A percentile compares a stretch with the other conserved stretches of the same genome.
These are phyloP conservation scores for Macroglossus sobrinus DNA, from an alignment of 2,113 vertebrate species.

Conservation along the genomic window DNA sequence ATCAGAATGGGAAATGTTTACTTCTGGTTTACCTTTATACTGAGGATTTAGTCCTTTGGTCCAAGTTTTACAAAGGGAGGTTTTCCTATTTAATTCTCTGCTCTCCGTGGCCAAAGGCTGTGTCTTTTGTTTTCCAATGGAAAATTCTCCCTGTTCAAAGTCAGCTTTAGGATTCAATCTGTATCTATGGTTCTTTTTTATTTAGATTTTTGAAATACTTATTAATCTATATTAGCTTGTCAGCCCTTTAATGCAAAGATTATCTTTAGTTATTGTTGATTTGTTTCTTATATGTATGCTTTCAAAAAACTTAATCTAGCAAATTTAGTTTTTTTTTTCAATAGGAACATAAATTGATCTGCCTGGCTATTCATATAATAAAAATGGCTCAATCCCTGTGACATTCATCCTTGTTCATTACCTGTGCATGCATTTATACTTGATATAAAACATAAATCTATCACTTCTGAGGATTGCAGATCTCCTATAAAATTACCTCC, in stretches of 20 bases:
- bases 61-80: neutral
- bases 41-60: neutral
- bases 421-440: neutral
- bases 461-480: neutral
- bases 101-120: neutral
- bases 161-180: neutral
- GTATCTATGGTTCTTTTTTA: neutral
- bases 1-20: neutral
- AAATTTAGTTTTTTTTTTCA: neutral
- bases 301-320: neutral
- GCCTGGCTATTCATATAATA: neutral
- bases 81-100: neutral
- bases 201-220: neutral
- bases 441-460: neutral
- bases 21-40: neutral
- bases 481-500: neutral
- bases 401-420: slow-evolving; percentile 5
- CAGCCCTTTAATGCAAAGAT: neutral
- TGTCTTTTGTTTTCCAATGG: neutral
- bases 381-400: neutral
- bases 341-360: neutral
- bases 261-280: neutral
- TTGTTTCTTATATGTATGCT: neutral
- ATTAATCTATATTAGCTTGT: neutral
- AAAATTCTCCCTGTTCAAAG: neutral